Conservation (phyloP, 2,888 invertebrate genomes). For the Alsophila aescularia region DNA sequence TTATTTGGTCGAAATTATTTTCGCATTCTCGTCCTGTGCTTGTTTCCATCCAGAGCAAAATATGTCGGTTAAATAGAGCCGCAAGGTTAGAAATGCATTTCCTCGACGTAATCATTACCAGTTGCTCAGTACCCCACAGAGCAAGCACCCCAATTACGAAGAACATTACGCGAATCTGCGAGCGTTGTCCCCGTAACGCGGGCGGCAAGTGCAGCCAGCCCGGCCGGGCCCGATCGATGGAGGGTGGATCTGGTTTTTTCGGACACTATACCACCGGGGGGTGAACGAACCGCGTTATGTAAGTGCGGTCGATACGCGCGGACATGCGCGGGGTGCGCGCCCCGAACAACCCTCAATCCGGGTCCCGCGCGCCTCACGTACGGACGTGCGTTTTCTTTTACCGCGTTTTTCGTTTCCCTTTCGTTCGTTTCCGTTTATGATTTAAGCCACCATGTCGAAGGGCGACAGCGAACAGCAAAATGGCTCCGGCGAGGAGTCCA, state of each 20-base stretch:
- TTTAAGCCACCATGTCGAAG: constrained; percentile 91
- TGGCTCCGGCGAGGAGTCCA: constrained; percentile 95
- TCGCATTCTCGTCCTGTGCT: not conserved
- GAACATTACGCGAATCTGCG: constrained; percentile 24
- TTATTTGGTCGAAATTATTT: not conserved
- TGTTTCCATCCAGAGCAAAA: not conserved
- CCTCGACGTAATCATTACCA: not conserved
- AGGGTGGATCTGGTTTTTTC: constrained; percentile 81
- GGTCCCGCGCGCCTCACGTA: constrained; percentile 78
- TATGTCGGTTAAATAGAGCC: not conserved
- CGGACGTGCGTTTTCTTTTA: constrained; percentile 83
- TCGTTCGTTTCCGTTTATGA: constrained; percentile 84
- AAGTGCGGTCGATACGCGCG: constrained; percentile 71
- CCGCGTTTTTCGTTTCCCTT: constrained; percentile 85
- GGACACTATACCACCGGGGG: constrained; percentile 81
- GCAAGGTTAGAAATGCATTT: not conserved
- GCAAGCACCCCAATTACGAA: constrained; percentile 31
- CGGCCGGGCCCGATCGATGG: constrained; percentile 65
- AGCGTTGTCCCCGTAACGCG: constrained; percentile 32
- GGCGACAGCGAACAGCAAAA: constrained; percentile 95
- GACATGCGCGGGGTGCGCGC: constrained; percentile 59
- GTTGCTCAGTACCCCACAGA: constrained; percentile 23
- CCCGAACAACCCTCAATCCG: constrained; percentile 61
- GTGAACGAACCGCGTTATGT: constrained; percentile 82
- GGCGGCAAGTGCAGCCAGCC: constrained; percentile 20